Conservation (phyloP, 2,113 vertebrate species). For the Smithornis capensis region DNA sequence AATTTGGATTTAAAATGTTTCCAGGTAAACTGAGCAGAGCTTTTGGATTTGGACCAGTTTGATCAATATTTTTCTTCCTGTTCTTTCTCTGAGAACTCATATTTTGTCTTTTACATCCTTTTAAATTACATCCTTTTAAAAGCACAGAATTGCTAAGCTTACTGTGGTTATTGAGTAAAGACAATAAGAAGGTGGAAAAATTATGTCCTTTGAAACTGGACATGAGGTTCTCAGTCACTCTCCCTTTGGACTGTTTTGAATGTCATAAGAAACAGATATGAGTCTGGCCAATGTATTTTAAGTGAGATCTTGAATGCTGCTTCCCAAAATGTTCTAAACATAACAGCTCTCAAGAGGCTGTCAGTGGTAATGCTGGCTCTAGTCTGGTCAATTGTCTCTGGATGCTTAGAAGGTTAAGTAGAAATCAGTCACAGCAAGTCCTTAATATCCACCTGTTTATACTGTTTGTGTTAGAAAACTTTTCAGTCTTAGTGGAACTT, state of each 20-base stretch:
- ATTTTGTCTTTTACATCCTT: not conserved
- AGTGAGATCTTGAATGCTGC: not conserved
- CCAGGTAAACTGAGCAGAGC: not conserved
- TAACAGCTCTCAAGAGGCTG: not conserved
- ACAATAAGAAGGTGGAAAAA: not conserved
- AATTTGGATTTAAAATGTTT: not conserved
- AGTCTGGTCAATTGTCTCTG: not conserved
- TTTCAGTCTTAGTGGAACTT: not conserved
- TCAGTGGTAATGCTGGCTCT: not conserved
- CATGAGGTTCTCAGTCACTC: not conserved
- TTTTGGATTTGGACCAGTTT: not conserved
- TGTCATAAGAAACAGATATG: not conserved
- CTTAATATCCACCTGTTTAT: not conserved
- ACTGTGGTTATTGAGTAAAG: not conserved
- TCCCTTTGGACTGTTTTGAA: not conserved
- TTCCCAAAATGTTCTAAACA: not conserved
- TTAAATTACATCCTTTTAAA: not conserved
- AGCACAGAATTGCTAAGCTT: not conserved
- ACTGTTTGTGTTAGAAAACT: not conserved
- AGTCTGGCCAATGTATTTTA: not conserved
- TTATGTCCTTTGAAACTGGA: not conserved
- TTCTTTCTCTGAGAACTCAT: not conserved
- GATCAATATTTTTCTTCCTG: not conserved
- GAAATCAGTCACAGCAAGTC: not conserved
- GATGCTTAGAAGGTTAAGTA: not conserved